Evolutionary conservation across 2,113 vertebrate genomes (phyloP).

Genomic region (Elgaria multicarinata): DNA sequence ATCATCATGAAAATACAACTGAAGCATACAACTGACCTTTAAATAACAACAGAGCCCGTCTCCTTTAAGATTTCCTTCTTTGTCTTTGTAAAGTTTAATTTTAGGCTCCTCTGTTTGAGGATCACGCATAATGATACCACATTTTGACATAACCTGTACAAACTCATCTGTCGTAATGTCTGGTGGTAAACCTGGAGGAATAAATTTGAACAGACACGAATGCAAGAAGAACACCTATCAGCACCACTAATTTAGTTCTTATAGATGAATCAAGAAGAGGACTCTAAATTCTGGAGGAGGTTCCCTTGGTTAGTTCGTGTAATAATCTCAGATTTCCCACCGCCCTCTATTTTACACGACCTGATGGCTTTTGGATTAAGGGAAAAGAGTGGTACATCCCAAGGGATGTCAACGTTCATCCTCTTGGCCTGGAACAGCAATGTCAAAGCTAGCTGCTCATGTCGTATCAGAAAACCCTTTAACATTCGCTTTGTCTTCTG

Average conservation of each 20-base stretch:
- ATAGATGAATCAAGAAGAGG: neutral
- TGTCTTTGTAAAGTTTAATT: conserved; percentile 95
- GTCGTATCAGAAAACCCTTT: neutral
- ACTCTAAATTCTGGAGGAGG: neutral
- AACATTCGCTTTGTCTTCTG: neutral
- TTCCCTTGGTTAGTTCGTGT: neutral
- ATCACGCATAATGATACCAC: conserved; percentile 95
- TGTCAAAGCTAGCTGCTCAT: neutral
- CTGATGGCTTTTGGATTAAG: neutral
- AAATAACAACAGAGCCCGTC: conserved; percentile 97
- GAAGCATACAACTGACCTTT: conserved; percentile 82
- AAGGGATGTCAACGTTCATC: neutral
- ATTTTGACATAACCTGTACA: conserved; percentile 92
- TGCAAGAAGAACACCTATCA: neutral
- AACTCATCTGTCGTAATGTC: conserved; percentile 94
- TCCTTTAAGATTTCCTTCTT: conserved; percentile 94
- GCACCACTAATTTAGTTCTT: neutral
- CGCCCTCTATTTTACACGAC: neutral
- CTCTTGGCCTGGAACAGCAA: neutral
- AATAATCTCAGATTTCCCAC: neutral
- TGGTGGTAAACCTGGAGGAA: conserved; percentile 87
- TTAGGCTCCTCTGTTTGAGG: conserved; percentile 93
- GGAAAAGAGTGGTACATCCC: neutral
- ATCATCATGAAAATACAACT: neutral
- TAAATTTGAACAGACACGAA: conserved; percentile 18